Percentiles rank a stretch among this genome's conserved stretches.
Conservation (phyloP, 2,797 vertebrate species). For the Crossoptilon crossoptilon region DNA sequence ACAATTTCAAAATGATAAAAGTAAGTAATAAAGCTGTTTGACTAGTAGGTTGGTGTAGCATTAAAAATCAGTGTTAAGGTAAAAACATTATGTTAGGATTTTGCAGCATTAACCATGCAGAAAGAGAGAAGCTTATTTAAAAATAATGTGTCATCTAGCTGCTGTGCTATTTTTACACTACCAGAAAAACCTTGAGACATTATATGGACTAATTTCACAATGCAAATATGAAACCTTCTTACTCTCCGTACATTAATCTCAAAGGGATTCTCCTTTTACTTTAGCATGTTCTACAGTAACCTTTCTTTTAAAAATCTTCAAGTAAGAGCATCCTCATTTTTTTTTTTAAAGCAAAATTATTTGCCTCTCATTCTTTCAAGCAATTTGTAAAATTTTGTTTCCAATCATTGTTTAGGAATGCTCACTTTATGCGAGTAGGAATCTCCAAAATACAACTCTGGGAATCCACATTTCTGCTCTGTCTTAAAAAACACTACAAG, state of each 20-base stretch:
- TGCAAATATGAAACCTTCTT: slow-evolving; percentile 59
- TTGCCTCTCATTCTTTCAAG: background rate
- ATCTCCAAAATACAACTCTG: slow-evolving; percentile 20
- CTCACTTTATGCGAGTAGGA: background rate
- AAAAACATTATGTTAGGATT: background rate
- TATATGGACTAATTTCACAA: slow-evolving; percentile 49
- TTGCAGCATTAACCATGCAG: background rate
- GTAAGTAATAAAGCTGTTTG: background rate
- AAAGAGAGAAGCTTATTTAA: background rate
- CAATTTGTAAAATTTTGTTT: background rate
- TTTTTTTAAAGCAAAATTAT: slow-evolving; percentile 13
- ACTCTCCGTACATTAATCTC: background rate
- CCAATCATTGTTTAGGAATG: background rate
- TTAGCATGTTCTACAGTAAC: background rate
- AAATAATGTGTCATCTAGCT: background rate
- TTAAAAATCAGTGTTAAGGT: background rate
- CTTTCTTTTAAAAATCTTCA: background rate
- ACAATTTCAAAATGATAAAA: background rate
- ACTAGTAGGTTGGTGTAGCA: background rate
- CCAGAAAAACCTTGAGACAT: slow-evolving; percentile 61
- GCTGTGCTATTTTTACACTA: slow-evolving; percentile 63
- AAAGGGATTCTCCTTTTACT: background rate
- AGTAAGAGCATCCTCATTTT: background rate
- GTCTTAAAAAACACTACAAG: background rate
- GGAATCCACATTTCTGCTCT: slow-evolving; percentile 19